Percentiles rank a stretch among this genome's conserved stretches.
Conservation (phyloP, 2,113 vertebrate genomes). For the Oreochromis niloticus region DNA sequence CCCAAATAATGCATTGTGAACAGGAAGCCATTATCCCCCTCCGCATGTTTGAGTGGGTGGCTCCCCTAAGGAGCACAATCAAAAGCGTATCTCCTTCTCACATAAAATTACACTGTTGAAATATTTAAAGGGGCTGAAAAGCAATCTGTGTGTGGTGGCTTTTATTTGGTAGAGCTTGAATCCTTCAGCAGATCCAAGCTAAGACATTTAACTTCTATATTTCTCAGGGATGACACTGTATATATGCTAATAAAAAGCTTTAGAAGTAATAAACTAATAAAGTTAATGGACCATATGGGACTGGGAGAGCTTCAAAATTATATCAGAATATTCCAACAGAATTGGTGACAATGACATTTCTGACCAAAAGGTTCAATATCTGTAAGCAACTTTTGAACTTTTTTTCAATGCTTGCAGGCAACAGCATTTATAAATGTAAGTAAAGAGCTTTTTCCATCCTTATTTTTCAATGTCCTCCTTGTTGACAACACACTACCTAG, state of each 20-base stretch:
- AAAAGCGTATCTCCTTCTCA: not conserved
- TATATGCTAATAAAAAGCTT: not conserved
- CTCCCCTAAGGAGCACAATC: not conserved
- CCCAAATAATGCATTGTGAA: not conserved
- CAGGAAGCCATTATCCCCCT: not conserved
- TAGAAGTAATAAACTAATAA: not conserved
- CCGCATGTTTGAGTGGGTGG: not conserved
- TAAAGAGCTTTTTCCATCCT: not conserved
- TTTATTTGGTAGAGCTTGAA: not conserved
- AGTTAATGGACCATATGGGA: not conserved
- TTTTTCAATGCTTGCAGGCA: not conserved
- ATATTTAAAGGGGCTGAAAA: conserved; percentile 15
- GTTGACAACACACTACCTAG: not conserved
- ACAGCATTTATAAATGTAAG: not conserved
- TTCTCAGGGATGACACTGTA: not conserved
- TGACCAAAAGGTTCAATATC: not conserved
- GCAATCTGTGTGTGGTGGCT: not conserved
- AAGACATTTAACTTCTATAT: not conserved
- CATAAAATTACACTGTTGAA: conserved; percentile 27
- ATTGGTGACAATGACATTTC: not conserved
- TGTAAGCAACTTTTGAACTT: not conserved
- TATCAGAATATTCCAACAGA: not conserved
- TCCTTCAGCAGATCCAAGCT: not conserved
- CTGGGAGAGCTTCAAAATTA: not conserved
- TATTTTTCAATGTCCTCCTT: not conserved